Base-by-base conservation (phyloP, 2,113 vertebrate species). In the Emydura subglobosa region DNA sequence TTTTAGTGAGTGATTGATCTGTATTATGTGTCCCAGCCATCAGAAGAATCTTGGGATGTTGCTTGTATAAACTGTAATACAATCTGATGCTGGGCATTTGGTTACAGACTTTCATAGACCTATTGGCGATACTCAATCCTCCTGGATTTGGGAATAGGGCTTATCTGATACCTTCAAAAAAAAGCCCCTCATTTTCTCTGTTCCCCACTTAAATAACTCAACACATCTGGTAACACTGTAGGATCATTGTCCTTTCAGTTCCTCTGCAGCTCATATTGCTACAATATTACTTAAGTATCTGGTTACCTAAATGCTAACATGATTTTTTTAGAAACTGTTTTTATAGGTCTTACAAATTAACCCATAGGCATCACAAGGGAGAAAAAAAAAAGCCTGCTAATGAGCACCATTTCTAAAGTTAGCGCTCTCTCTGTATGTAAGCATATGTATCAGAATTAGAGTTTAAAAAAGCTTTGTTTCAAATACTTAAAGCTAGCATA, bases 141-240 rank as follows among this genome's bases (percentile, higher is more conserved):
- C 97, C 98, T 99, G 98, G 99, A 99, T 99, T 99, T 99, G 98
- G 99, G 98, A 99, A 98, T 99, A 98, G 97, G 92, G 98, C 98
- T 99, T 99, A 99, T 99, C 99, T 99, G 99, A 99, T 99, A 99
- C 98, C 98, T 99, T 98, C 90, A 98, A 44, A 96, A 98, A 98
- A 98, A 98, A 98, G 96, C 96, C 96, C 97, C 96, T 98, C 97
- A 96, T 98, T 99, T 98, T 98, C 96, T 98, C 96, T 98, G 94
- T 98, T 98, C 95, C 98, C 98, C 98, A 96, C 97, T 98, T 98
- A 98, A 98, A 98, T 99, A 99, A 99, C 99, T 99, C 99, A 99
- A 98, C 99, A 99, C 99, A 99, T 99, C 98, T 99, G 99, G 99
- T 99, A 99, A 99, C 98, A 99, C 99, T 99, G 99, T 99, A 99